Conservation (phyloP, 2,113 vertebrate genomes). For the Progne subis region DNA sequence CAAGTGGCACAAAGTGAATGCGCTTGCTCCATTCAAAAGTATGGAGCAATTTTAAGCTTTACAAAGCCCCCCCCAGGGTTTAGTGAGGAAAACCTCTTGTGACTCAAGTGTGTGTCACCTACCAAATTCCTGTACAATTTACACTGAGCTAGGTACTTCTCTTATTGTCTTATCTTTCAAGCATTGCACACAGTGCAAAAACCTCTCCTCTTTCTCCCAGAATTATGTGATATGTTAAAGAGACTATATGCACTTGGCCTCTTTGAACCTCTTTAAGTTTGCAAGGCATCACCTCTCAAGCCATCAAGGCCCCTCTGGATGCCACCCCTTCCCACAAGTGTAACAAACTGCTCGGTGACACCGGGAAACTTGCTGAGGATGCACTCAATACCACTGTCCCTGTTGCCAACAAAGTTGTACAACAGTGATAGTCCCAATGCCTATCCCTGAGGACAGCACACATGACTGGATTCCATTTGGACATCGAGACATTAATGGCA, state of each 20-base stretch:
- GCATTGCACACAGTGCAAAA: neutral
- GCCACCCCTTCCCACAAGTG: neutral
- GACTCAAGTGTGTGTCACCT: neutral
- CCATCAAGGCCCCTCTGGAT: neutral
- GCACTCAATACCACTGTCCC: neutral
- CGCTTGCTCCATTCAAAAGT: neutral
- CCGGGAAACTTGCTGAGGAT: neutral
- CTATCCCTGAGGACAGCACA: neutral
- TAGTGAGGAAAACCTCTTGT: neutral
- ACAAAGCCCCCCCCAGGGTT: neutral
- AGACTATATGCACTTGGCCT: neutral
- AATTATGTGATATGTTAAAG: neutral
- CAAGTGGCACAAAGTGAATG: neutral
- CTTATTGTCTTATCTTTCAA: neutral
- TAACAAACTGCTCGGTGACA: neutral
- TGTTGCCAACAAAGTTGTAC: no score
- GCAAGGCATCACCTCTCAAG: rapidly evolving
- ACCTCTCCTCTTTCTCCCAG: neutral
- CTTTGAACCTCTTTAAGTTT: neutral
- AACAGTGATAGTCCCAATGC: neutral
- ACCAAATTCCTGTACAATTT: neutral
- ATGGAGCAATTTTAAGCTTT: neutral
- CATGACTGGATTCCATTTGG: neutral
- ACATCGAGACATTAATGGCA: rapidly evolving
- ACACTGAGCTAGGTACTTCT: neutral